Evolutionary conservation across 2,797 vertebrate species (phyloP).

Genomic region (Enteromius thamalakanensis): DNA sequence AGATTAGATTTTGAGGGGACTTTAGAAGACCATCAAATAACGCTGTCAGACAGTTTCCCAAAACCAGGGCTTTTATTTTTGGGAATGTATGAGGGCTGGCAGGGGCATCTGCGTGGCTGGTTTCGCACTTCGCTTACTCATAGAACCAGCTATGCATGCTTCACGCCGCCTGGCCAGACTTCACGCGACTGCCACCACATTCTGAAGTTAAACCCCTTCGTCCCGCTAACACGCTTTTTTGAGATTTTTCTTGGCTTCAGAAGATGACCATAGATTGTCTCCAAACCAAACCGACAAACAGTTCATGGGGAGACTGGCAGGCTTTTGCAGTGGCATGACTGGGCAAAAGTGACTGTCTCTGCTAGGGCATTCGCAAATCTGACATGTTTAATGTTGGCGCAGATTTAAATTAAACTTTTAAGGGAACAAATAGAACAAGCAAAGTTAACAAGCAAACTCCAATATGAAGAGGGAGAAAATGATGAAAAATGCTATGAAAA

Average conservation of each 20-base stretch:
- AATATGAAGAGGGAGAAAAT: not conserved
- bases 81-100: constrained; percentile 23
- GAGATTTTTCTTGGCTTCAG: constrained; percentile 65
- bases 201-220: constrained; percentile 49
- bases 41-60: constrained; percentile 7
- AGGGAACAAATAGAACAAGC: not conserved
- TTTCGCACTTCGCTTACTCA: constrained; percentile 63
- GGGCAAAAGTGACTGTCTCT: constrained; percentile 36
- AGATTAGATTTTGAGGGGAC: constrained; percentile 24
- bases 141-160: constrained; percentile 50
- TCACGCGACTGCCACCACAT: constrained; percentile 55
- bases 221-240: constrained; percentile 63
- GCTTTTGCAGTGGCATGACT: constrained; percentile 20
- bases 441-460: not conserved
- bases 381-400: not conserved
- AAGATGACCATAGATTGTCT: constrained; percentile 25
- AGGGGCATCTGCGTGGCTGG: constrained; percentile 15
- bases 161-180: constrained; percentile 49
- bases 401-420: not conserved
- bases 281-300: constrained; percentile 63
- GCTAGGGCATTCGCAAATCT: not conserved
- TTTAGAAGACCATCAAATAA: constrained; percentile 46
- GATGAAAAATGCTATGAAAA: too few species aligned
- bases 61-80: constrained; percentile 30
- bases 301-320: constrained; percentile 48